phyloP scores from a whole-genome alignment of 2,113 vertebrate species.

The Solea senegalensis region DNA sequence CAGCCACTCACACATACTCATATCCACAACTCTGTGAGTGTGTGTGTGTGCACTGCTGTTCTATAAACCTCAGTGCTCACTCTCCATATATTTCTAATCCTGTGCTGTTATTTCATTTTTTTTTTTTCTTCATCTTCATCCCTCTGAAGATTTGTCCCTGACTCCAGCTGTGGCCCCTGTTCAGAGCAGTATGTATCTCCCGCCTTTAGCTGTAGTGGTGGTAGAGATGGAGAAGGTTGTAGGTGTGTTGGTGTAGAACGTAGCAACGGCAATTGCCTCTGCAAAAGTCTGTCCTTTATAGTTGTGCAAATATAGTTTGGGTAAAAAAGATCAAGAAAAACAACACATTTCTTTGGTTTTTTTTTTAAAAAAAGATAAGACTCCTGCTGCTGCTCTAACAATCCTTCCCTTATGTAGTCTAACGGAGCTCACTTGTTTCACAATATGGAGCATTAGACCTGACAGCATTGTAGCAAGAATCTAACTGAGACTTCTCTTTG shows the following conservation, averaged over 20 bases:
- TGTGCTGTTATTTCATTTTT: conserved; percentile 64
- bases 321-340: conserved; percentile 11
- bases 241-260: conserved; percentile 21
- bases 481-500: conserved; percentile 70
- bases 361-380: background rate
- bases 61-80: conserved; percentile 49
- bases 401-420: conserved; percentile 25
- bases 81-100: conserved; percentile 65
- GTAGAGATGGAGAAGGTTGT: conserved; percentile 52
- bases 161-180: conserved; percentile 70
- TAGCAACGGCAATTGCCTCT: conserved; percentile 24
- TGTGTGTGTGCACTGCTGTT: background rate
- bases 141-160: conserved; percentile 68
- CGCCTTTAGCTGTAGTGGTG: conserved; percentile 41
- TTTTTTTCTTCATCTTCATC: conserved; percentile 34
- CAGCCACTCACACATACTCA: background rate
- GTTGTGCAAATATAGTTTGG: conserved; percentile 2
- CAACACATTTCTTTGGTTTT: conserved; percentile 20
- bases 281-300: conserved; percentile 29
- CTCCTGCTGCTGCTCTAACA: conserved; percentile 26
- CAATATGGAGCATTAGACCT: conserved; percentile 29
- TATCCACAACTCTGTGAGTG: conserved; percentile 1
- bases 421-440: conserved; percentile 28
- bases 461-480: conserved; percentile 43
- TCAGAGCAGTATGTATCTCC: conserved; percentile 72